Evolutionary conservation across 2,797 vertebrate species (phyloP).

Genomic region (Myiotriccus ornatus): DNA sequence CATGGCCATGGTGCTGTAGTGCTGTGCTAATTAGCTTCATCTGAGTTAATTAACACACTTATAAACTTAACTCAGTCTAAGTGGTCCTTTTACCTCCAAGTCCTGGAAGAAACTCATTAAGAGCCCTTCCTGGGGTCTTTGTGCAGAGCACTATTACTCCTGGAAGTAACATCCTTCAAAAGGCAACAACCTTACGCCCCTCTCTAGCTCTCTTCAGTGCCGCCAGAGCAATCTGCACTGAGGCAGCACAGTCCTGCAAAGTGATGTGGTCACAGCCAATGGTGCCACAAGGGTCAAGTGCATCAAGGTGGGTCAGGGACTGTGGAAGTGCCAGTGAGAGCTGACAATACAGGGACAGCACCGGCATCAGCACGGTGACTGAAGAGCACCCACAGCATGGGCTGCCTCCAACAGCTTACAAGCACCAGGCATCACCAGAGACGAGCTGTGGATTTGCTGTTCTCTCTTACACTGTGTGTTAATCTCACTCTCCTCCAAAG

Average conservation of each 20-base stretch:
- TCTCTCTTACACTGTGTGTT: rapidly evolving
- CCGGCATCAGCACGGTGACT: rapidly evolving
- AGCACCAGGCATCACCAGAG: too few species aligned
- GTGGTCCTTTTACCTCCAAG: neutral
- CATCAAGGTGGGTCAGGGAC: rapidly evolving
- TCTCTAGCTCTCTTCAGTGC: too few species aligned
- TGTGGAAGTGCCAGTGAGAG: rapidly evolving
- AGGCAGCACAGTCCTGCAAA: rapidly evolving
- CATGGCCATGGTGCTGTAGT: neutral
- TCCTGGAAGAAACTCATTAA: neutral
- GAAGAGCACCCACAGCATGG: rapidly evolving
- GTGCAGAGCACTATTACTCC: neutral
- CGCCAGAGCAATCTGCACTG: neutral
- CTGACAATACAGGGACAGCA: rapidly evolving
- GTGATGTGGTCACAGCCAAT: rapidly evolving
- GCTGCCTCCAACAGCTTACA: neutral
- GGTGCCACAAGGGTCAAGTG: rapidly evolving
- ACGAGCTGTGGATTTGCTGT: neutral
- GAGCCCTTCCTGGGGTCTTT: neutral
- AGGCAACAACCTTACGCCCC: neutral
- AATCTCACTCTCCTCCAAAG: neutral
- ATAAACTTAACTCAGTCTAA: neutral
- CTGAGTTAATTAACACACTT: neutral
- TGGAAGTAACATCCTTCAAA: neutral
- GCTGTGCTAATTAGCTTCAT: neutral